Evolutionary conservation across 2,113 vertebrate genomes (phyloP), one percentile per base, ranked within the genome.

Genomic region (Madoqua kirkii): DNA sequence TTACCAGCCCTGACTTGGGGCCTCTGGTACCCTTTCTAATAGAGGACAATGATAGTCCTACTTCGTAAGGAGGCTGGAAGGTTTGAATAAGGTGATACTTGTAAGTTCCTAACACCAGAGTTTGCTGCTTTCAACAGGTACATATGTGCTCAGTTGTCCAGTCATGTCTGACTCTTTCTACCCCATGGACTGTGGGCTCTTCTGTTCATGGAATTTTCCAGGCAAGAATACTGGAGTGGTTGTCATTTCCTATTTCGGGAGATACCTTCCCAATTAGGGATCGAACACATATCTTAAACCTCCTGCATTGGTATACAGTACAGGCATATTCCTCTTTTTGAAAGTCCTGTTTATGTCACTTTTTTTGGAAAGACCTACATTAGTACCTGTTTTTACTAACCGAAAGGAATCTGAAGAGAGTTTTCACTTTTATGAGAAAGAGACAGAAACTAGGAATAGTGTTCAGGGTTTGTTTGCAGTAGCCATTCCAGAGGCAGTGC

Each of bases 101-200:
- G 3, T 16, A 15, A 52, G 48, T 25, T 40, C 3, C 8, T 27
- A 74, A 27, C 29, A 13, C 31, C 19, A 2, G 48, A 29, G 9
- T 40, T 7, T 6, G 21, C 25, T 62, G 0, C 79, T 45, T 7
- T 78, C n/a, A 31, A 48, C 50, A 31, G 1, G 1, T 27, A 8
- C 17, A 23, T 71, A 40, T 6, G 10, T 71, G n/a, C n/a, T 71
- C n/a, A 71, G 3, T n/a, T 21, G 64, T 21, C 64, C 64, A 21
- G n/a, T 71, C 4, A 0, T 23, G 64, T 36, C n/a, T 71, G 64
- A 36, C 9, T 36, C 64, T 67, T 67, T 67, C n/a, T 71, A 71
- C n/a, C n/a, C n/a, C 64, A 6, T 36, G 64, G 17, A 12, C n/a
- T 71, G 64, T 71, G 36, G 64, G n/a, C 64, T 71, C n/a, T 5